A percentile compares a stretch with the other conserved stretches of the same genome.
phyloP scores from a whole-genome alignment of 2,888 invertebrate species.

The Hydropsyche betteni region DNA sequence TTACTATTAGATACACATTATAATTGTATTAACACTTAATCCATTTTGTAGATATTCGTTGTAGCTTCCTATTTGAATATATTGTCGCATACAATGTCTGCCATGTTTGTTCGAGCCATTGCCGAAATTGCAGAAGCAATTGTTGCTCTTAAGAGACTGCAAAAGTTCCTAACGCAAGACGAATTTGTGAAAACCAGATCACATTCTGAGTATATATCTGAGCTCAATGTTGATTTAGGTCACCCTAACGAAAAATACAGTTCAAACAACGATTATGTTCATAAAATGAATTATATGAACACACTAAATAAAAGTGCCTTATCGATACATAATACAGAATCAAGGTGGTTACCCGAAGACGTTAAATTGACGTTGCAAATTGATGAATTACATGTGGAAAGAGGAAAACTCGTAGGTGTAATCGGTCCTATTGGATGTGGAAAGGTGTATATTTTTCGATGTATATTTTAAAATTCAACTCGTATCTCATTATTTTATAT shows the following conservation, averaged over 20 bases:
- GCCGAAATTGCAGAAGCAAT: constrained; percentile 68
- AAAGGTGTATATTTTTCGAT: constrained; percentile 36
- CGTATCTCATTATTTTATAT: background rate
- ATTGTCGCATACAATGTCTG: constrained; percentile 51
- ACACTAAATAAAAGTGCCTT: constrained; percentile 23
- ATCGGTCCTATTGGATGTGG: constrained; percentile 75
- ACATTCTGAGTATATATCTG: constrained; percentile 50
- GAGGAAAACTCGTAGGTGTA: constrained; percentile 72
- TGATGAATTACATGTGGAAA: constrained; percentile 64
- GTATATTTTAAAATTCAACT: background rate
- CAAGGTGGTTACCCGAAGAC: constrained; percentile 66
- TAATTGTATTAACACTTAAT: background rate
- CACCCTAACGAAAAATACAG: constrained; percentile 53
- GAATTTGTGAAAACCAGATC: constrained; percentile 51
- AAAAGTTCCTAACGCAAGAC: constrained; percentile 61
- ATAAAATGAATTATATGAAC: constrained; percentile 35
- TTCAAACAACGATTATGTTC: constrained; percentile 51
- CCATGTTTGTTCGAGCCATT: constrained; percentile 63
- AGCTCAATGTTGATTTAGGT: constrained; percentile 54
- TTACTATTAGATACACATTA: background rate
- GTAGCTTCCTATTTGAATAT: constrained; percentile 62
- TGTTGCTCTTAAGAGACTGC: constrained; percentile 61
- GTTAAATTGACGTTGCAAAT: constrained; percentile 65
- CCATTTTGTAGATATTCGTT: constrained; percentile 61
- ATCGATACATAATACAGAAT: constrained; percentile 54